Evolutionary conservation across 2,888 invertebrate species (phyloP).

Genomic region (Eurytoma californica): DNA sequence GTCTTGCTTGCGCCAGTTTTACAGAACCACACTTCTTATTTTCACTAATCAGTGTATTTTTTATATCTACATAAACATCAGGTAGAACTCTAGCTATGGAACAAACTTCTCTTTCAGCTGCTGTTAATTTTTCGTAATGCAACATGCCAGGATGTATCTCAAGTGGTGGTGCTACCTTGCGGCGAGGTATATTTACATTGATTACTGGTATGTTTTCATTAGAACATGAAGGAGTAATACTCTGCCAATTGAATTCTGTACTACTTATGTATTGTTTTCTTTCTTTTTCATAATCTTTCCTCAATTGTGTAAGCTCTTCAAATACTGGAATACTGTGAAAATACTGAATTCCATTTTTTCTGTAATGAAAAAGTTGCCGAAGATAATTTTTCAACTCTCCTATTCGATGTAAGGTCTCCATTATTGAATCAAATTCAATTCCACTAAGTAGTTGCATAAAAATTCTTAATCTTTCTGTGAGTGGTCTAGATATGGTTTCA

Average conservation of each 20-base stretch:
- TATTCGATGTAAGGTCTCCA: constrained; percentile 86
- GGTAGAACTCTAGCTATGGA: constrained; percentile 86
- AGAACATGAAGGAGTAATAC: constrained; percentile 59
- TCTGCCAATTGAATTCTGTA: constrained; percentile 69
- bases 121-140: constrained; percentile 84
- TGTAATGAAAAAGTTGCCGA: constrained; percentile 80
- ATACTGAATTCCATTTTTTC: constrained; percentile 83
- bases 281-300: constrained; percentile 78
- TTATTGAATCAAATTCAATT: constrained; percentile 84
- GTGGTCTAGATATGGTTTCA: constrained; percentile 78
- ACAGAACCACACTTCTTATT: constrained; percentile 85
- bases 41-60: constrained; percentile 84
- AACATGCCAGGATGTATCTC: constrained; percentile 84
- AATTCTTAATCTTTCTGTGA: constrained; percentile 80
- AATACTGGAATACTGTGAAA: constrained; percentile 81
- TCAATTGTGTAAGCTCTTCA: constrained; percentile 80
- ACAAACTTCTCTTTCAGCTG: constrained; percentile 86
- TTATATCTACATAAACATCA: constrained; percentile 86
- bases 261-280: constrained; percentile 71
- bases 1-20: constrained; percentile 87
- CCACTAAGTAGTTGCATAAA: constrained; percentile 87
- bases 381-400: constrained; percentile 82
- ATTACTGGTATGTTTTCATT: constrained; percentile 54
- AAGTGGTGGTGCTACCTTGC: constrained; percentile 76
- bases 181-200: constrained; percentile 62